Conservation (phyloP, 1,140 invertebrate genomes). For the Bombus haemorrhoidalis region DNA sequence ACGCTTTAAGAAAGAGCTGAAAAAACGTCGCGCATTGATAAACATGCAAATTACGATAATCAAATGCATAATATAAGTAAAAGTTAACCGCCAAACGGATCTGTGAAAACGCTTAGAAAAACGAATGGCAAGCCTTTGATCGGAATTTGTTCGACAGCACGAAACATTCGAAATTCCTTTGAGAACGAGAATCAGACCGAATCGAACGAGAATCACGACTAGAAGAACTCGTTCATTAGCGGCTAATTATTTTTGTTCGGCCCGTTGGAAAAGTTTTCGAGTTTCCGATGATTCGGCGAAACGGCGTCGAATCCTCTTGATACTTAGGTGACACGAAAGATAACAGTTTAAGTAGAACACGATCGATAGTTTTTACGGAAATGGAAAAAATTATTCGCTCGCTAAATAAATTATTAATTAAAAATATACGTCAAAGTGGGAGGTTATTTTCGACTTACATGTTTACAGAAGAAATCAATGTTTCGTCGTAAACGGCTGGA, state of each 20-base stretch:
- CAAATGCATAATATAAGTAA: too few species aligned
- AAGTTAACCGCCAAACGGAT: background rate
- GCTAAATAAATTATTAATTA: too few species aligned
- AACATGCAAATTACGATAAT: too few species aligned
- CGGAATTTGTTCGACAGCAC: constrained; percentile 10
- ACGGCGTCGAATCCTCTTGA: constrained; percentile 18
- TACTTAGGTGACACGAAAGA: constrained; percentile 25
- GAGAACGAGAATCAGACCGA: constrained; percentile 64
- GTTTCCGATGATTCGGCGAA: constrained; percentile 28
- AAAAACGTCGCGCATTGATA: too few species aligned
- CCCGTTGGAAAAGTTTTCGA: constrained; percentile 60
- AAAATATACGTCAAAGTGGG: too few species aligned
- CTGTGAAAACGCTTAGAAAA: background rate
- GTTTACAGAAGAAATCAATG: background rate
- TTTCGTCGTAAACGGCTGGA: background rate
- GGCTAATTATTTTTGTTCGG: constrained; percentile 77
- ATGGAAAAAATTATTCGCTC: background rate
- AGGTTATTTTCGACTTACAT: too few species aligned
- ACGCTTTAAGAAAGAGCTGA: too few species aligned
- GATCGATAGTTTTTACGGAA: constrained; percentile 6
- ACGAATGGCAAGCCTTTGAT: constrained; percentile 3
- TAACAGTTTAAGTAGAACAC: background rate
- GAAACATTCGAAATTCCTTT: constrained; percentile 38
- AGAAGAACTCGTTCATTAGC: constrained; percentile 71
- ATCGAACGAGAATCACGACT: constrained; percentile 44